Evolutionary conservation across 2,113 vertebrate genomes (phyloP), one percentile per base, ranked within the genome.

Genomic region (Dascyllus trimaculatus): DNA sequence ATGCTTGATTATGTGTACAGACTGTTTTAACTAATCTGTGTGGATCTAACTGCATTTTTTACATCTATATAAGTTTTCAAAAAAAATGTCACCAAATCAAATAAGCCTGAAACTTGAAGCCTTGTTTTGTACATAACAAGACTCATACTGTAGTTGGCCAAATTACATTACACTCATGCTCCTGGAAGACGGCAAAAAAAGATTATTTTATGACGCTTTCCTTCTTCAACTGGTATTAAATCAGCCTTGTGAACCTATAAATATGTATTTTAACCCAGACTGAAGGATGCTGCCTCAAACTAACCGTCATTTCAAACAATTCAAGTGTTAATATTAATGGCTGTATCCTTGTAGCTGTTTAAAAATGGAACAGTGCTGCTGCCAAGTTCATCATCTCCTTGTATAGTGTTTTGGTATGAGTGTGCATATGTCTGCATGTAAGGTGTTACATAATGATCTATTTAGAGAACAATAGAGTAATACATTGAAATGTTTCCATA

Each of bases 401-500:
- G 13, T 66, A 9, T 22, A 32, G 18, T 35, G 11, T 13, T 43
- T 14, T 43, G 40, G 40, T 43, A 43, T 15, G 40, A 43, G 40
- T 66, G 35, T 25, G 25, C 21, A 49, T 54, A 32, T 72, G 10
- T 29, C 17, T 15, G 43, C 4, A 24, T 51, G 26, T 40, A 15
- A 38, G 3, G 18, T 59, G 32, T 22, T 29, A 15, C 38, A n/a
- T 67, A 51, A 24, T 26, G 5, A 75, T 77, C 19, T 75, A 70
- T 84, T 66, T 78, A 84, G 75, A 5, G 11, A 46, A 6, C 11
- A 35, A 5, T 63, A 78, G 6, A 57, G 29, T 64, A 38, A 57
- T n/a, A 11, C 11, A 69, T 52, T 61, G 5, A 0, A 15, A 48
- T 68, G 29, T 57, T 62, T 46, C 35, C 1, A 26, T 63, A 46